A percentile compares a stretch with the other conserved stretches of the same genome.
phyloP scores from a whole-genome alignment of 2,888 invertebrate genomes.

The Liodrosophila aerea region DNA sequence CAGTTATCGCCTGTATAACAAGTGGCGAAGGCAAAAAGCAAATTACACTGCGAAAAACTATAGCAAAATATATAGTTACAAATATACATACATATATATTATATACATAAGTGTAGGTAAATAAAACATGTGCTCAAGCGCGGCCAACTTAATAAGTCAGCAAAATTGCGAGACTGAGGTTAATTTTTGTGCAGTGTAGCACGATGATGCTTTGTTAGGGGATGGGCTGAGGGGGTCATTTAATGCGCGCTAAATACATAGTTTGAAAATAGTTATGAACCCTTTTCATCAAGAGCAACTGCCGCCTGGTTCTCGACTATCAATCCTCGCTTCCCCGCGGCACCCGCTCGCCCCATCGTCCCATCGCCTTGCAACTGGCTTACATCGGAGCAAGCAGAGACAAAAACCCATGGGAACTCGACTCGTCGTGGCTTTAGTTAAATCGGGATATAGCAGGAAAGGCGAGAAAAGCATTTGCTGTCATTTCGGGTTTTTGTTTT shows the following conservation, averaged over 20 bases:
- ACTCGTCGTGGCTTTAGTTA: constrained; percentile 63
- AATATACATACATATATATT: neutral
- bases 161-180: neutral
- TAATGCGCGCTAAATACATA: constrained; percentile 76
- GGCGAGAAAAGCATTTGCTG: constrained; percentile 43
- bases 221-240: constrained; percentile 28
- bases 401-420: constrained; percentile 76
- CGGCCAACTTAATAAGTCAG: too few species aligned
- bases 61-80: constrained; percentile 4
- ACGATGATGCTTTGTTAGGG: neutral
- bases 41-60: constrained; percentile 23
- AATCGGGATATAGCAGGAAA: constrained; percentile 17
- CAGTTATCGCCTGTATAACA: constrained; percentile 26
- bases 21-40: constrained; percentile 40
- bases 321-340: neutral
- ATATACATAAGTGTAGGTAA: too few species aligned
- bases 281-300: constrained; percentile 69
- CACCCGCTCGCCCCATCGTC: neutral
- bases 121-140: too few species aligned
- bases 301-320: constrained; percentile 28
- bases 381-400: constrained; percentile 59
- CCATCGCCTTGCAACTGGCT: constrained; percentile 20
- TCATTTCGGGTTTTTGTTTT: constrained; percentile 54
- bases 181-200: constrained; percentile 19
- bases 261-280: constrained; percentile 77